Conservation (phyloP, 2,113 vertebrate genomes). For the Ictalurus furcatus region DNA sequence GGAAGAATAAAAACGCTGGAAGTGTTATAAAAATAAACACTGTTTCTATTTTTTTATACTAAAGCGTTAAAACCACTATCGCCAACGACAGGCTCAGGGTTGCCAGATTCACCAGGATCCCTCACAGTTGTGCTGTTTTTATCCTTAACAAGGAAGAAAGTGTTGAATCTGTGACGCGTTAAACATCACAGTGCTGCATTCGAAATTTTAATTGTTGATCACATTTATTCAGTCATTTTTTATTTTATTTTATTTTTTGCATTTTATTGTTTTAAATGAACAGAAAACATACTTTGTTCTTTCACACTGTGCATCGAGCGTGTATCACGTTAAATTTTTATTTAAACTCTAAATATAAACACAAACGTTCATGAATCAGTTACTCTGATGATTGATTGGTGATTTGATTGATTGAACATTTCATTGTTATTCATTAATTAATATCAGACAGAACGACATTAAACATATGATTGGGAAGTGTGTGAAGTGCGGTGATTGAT, state of each 20-base stretch:
- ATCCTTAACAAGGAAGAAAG: background rate
- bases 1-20: background rate
- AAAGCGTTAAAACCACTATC: background rate
- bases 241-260: background rate
- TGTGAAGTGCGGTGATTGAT: too few species aligned
- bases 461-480: too few species aligned
- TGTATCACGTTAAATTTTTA: background rate
- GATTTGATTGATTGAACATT: background rate
- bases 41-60: background rate
- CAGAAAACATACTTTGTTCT: background rate
- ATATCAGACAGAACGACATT: too few species aligned
- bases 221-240: background rate
- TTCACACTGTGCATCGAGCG: background rate
- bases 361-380: background rate
- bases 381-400: background rate
- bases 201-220: background rate
- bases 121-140: background rate
- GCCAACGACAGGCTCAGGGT: background rate
- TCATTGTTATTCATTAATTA: background rate
- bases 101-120: background rate
- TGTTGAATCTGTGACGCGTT: background rate
- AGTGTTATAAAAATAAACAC: background rate
- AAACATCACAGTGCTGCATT: background rate
- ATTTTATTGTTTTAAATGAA: background rate
- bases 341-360: background rate